phyloP scores from a whole-genome alignment of 2,888 invertebrate genomes.

The Perizoma affinitatum region DNA sequence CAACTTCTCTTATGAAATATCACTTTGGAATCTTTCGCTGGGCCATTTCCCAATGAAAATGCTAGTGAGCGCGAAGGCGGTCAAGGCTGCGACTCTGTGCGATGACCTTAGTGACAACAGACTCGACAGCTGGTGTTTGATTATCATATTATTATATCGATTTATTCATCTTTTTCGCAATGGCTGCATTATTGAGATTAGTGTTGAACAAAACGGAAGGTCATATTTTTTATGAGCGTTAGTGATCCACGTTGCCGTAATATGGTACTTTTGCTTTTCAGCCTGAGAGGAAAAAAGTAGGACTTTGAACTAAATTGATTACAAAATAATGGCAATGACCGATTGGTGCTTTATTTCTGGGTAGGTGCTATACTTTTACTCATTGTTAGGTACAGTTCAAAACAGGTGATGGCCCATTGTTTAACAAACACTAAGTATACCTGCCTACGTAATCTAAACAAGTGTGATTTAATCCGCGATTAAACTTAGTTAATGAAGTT shows the following conservation, averaged over 20 bases:
- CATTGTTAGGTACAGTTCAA: conserved; percentile 20
- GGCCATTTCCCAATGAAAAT: conserved; percentile 61
- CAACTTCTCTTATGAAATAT: conserved; percentile 73
- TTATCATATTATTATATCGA: conserved; percentile 38
- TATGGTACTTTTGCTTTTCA: too few relatives aligned
- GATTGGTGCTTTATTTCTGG: not conserved
- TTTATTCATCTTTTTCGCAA: conserved; percentile 13
- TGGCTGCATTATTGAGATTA: conserved; percentile 7
- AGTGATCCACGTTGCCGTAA: not conserved
- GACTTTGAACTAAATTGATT: too few relatives aligned
- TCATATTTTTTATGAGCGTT: not conserved
- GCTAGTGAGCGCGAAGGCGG: conserved; percentile 80
- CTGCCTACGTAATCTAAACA: not conserved
- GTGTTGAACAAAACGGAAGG: conserved; percentile 3
- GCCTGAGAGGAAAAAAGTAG: too few relatives aligned
- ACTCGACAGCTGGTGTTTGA: conserved; percentile 40
- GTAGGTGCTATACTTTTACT: not conserved
- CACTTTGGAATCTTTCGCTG: conserved; percentile 74
- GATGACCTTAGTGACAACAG: conserved; percentile 60
- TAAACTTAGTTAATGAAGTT: too few relatives aligned
- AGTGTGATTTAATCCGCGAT: too few relatives aligned
- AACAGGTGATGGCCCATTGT: conserved; percentile 9
- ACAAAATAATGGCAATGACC: conserved; percentile 7
- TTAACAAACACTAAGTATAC: not conserved
- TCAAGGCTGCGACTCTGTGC: conserved; percentile 62